A percentile compares a stretch with the other conserved stretches of the same genome.
phyloP scores from a whole-genome alignment of 2,797 vertebrate genomes.

The Cossypha niveicapilla region DNA sequence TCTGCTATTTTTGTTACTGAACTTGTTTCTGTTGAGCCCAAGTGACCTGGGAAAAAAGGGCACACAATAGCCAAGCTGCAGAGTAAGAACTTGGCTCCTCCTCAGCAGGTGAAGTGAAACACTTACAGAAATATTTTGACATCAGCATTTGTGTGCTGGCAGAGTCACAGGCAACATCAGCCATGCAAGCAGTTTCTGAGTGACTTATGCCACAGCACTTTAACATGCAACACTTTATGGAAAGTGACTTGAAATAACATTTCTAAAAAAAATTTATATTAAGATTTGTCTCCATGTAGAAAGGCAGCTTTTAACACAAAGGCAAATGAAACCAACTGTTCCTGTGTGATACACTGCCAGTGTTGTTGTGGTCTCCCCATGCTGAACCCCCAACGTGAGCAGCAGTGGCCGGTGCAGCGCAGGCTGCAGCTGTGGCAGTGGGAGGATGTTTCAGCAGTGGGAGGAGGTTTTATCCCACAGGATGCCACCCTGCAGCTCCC shows the following conservation, averaged over 20 bases:
- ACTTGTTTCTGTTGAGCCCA: background rate
- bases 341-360: background rate
- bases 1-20: fast-evolving
- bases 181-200: background rate
- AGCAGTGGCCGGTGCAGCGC: fast-evolving
- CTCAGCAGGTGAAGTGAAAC: background rate
- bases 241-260: background rate
- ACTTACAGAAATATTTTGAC: background rate
- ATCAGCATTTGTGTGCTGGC: background rate
- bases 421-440: fast-evolving
- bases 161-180: background rate
- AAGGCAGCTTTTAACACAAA: background rate
- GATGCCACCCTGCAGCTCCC: background rate
- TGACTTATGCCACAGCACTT: background rate
- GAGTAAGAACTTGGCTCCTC: background rate
- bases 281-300: background rate
- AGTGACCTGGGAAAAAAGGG: background rate
- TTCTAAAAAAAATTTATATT: background rate
- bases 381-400: fast-evolving
- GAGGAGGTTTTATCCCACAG: fast-evolving
- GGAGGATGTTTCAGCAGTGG: fast-evolving
- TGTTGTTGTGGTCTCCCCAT: fast-evolving
- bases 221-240: background rate
- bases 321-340: background rate
- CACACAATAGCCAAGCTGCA: fast-evolving